Base-by-base conservation (phyloP, 2,797 vertebrate genomes). In the Platyrinchus mystaceus region DNA sequence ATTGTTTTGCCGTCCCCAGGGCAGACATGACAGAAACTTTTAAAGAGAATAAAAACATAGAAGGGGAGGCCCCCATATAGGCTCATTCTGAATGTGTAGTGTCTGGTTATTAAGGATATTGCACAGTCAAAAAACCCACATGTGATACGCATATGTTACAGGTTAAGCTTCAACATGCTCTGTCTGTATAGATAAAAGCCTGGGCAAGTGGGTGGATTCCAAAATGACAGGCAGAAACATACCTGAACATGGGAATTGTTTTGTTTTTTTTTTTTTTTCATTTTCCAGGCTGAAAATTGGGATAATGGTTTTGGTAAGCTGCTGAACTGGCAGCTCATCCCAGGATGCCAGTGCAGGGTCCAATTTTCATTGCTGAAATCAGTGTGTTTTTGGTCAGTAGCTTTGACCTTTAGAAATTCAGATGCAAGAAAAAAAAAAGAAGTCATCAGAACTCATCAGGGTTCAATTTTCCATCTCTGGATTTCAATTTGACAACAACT, bases 141-240 rank as follows among this genome's bases (percentile, higher is more conserved):
- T 0, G 1, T 21, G 24, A 43, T 34, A 47, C 34, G n/a, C 4
- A 1, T 23, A 27, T 0, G 52, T 41, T 15, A 5, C 32, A 27
- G 22, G 10, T n/a, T 47, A 13, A 71, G 12, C 20, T 67, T 81
- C 28, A 34, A 26, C 27, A 32, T 30, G 39, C 55, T 84, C 20
- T 55, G 14, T 27, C 56, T 70, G 63, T 36, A 69, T 14, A 21
- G 47, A 62, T 34, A 32, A 76, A 41, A 44, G 4, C 7, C 15
- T 1, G 14, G 50, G 13, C 23, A 70, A 49, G 41, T 41, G 16
- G 36, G 39, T 24, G 28, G 44, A 46, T 71, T 28, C 14, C 55
- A 71, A 59, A 7, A 55, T 17, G 44, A 22, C 23, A 18, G 39
- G 14, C 10, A 63, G 47, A 55, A 81, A 70, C 7, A 0, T 5